Evolutionary conservation across 2,888 invertebrate genomes (phyloP), one percentile per base, ranked within the genome.

Genomic region (Ochropleura plecta): DNA sequence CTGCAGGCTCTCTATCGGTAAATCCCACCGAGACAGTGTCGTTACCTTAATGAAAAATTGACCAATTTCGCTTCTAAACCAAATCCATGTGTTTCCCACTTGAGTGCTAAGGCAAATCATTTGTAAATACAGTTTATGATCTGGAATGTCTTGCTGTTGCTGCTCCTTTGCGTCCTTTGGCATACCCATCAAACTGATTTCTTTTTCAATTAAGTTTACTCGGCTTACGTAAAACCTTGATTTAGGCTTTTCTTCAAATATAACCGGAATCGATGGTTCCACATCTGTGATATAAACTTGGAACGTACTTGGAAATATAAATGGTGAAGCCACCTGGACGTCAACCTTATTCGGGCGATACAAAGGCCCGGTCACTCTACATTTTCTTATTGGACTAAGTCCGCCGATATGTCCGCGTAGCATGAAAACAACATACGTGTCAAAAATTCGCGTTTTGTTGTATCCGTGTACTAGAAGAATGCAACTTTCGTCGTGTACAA

Each of bases 391-490:
- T 51, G 96, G 95, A 76, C 87, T 91, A 59, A 96, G 85, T 44
- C 88, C 79, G 6, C 95, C 93, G 44, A 94, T 89, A 40, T 88
- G 73, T 8, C 96, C 96, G 42, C 89, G 81, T 6, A 96, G 92
- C 70, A 91, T 55, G 88, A 96, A 96, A 73, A 94, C 86, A 51
- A 95, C 90, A 68, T 95, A 96, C 0, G 95, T 95, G 80, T 96
- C 96, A 81, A 96, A 96, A 78, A 96, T 93, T 86, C 96, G 90
- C 73, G 95, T 95, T 91, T 96, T 96, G 76, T 95, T 96, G 72
- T 94, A 95, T 49, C 96, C 96, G 76, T 95, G 94, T 53, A 96
- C 90, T 12, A 96, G 88, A 49, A 96, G 91, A 68, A 94, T 90
- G 57, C 94, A 93, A 46, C 81, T 89, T 78, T 94, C 92, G 79